phyloP scores from a whole-genome alignment of 2,888 invertebrate species.

The Autographa pulchrina region DNA sequence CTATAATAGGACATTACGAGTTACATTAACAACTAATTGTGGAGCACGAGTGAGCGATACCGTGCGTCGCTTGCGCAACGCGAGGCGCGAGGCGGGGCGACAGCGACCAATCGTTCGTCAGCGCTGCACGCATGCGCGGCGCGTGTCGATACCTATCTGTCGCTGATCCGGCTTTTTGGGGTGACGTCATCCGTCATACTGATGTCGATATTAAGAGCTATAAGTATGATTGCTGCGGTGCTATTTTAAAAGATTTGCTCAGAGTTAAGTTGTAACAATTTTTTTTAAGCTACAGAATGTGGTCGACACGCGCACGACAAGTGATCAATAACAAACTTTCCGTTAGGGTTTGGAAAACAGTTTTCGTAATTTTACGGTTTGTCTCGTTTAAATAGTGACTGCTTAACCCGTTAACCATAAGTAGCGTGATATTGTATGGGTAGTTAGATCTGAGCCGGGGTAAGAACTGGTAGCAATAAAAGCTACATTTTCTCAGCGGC shows the following conservation, averaged over 20 bases:
- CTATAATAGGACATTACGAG: slow-evolving; percentile 27
- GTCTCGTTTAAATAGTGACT: background rate
- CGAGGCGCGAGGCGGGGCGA: slow-evolving; percentile 77
- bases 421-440: background rate
- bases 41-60: slow-evolving; percentile 52
- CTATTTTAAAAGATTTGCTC: background rate
- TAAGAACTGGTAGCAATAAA: slow-evolving; percentile 53
- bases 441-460: slow-evolving; percentile 33
- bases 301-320: background rate
- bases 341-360: background rate
- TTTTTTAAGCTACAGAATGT: background rate
- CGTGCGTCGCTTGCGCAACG: slow-evolving; percentile 66
- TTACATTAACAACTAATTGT: slow-evolving; percentile 57
- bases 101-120: slow-evolving; percentile 79
- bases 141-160: slow-evolving; percentile 69
- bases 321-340: background rate
- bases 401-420: background rate
- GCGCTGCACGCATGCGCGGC: slow-evolving; percentile 69
- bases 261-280: slow-evolving; percentile 2
- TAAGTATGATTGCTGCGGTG: slow-evolving; percentile 14
- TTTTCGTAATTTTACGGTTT: background rate
- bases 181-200: slow-evolving; percentile 55
- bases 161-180: slow-evolving; percentile 57
- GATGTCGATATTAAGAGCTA: slow-evolving; percentile 25
- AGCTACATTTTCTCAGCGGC: slow-evolving; percentile 35